Evolutionary conservation across 2,888 invertebrate genomes (phyloP).

Genomic region (Protophormia terraenovae): DNA sequence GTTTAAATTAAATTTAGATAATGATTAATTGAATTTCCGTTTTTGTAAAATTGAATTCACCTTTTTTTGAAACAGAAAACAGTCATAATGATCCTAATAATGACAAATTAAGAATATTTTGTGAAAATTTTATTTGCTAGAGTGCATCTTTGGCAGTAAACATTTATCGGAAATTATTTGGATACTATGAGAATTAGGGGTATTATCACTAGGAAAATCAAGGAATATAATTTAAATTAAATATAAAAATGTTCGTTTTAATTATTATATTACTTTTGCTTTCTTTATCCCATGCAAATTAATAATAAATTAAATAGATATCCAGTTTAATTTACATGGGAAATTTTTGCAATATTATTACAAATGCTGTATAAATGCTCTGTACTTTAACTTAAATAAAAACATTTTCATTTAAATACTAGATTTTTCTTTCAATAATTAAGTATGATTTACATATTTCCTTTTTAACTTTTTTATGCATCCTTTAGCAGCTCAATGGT

Average conservation of each 20-base stretch:
- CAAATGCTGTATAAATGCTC: not conserved
- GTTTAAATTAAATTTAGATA: not conserved
- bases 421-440: not conserved
- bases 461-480: conserved; percentile 4
- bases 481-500: conserved; percentile 25
- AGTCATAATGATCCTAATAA: too few species aligned
- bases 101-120: not conserved
- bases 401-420: not conserved
- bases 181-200: too few species aligned
- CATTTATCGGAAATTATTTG: not conserved
- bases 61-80: not conserved
- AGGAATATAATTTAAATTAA: too few species aligned
- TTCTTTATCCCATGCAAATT: not conserved
- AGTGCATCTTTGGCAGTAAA: not conserved
- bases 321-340: not conserved
- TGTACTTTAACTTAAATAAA: not conserved
- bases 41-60: not conserved
- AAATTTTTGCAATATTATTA: not conserved
- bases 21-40: conserved; percentile 24
- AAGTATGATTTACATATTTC: not conserved
- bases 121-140: not conserved
- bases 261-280: too few species aligned
- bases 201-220: too few species aligned
- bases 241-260: too few species aligned
- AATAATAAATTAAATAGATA: not conserved